Base-by-base conservation (phyloP, 2,797 vertebrate species). In the Leuciscus waleckii region DNA sequence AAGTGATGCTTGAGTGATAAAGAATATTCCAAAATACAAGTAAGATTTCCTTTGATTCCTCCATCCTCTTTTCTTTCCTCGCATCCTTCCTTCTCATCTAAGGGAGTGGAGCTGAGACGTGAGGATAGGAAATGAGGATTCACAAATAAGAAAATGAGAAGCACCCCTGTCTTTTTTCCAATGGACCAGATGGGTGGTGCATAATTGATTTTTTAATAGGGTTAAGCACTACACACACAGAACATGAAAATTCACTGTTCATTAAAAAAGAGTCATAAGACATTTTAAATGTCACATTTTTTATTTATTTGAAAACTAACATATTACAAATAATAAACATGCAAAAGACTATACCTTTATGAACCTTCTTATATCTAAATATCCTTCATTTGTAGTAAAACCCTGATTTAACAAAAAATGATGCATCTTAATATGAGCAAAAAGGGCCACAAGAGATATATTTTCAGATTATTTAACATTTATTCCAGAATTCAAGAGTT, bases 401-500 rank as follows among this genome's bases (percentile, higher is more conserved):
- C 32, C 19, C 29, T 63, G 39, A 74, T 26, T 35, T 61, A 76
- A 54, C 16, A 21, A 11, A 51, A 83, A 49, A 74, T 2, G 0
- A 65, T 21, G 46, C 17, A 37, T 43, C 43, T 9, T 41, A 1
- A 43, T 17, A 26, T 17, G 32, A 58, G 37, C 32, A n/a, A 56
- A 54, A 51, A n/a, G 43, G 41, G 26, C 39, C 37, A 29, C 13
- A 70, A 56, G 7, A 54, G 29, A 37, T 39, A 4, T 32, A 65
- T 79, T 69, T 69, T 69, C 46, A 54, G 16, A 70, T 70, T 63
- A 6, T 43, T 61, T 29, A 19, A 61, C 8, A 71, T 70, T 85
- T 32, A 43, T 84, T 79, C 5, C 26, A 54, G 29, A 37, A 88
- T 70, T 94, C 88, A 95, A 23, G 49, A 75, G 87, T 91, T 93